Evolutionary conservation across 2,113 vertebrate species (phyloP).

Genomic region (Hemichromis elongatus): DNA sequence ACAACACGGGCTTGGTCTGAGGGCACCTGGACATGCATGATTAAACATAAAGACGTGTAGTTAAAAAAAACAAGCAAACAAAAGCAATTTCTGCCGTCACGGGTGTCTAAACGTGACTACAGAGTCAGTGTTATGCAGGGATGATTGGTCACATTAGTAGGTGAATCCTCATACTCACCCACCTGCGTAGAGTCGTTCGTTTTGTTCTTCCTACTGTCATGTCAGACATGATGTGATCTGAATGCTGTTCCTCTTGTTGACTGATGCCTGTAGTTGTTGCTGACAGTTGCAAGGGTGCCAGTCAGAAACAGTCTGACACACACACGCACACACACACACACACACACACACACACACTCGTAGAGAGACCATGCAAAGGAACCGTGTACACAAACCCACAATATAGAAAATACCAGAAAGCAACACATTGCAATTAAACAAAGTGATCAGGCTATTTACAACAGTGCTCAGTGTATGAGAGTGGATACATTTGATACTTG

Average conservation of each 20-base stretch:
- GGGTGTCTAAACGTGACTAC: not conserved
- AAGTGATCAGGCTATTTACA: not conserved
- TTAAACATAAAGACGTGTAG: not conserved
- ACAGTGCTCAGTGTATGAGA: not conserved
- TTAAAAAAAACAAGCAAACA: not conserved
- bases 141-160: not conserved
- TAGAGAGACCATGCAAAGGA: not conserved
- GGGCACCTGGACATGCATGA: fast-evolving
- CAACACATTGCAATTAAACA: not conserved
- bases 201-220: not conserved
- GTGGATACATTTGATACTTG: not conserved
- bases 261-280: not conserved
- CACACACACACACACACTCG: too few relatives aligned
- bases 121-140: not conserved
- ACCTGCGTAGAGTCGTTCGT: fast-evolving
- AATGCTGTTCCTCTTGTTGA: not conserved
- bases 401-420: not conserved
- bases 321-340: too few relatives aligned
- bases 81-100: not conserved
- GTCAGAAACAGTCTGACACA: not conserved
- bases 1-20: not conserved
- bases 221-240: not conserved
- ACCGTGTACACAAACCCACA: not conserved
- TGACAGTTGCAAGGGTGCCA: not conserved
- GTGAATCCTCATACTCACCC: not conserved